Evolutionary conservation across 2,888 invertebrate genomes (phyloP).

Genomic region (Drosophila nr. fundita): DNA sequence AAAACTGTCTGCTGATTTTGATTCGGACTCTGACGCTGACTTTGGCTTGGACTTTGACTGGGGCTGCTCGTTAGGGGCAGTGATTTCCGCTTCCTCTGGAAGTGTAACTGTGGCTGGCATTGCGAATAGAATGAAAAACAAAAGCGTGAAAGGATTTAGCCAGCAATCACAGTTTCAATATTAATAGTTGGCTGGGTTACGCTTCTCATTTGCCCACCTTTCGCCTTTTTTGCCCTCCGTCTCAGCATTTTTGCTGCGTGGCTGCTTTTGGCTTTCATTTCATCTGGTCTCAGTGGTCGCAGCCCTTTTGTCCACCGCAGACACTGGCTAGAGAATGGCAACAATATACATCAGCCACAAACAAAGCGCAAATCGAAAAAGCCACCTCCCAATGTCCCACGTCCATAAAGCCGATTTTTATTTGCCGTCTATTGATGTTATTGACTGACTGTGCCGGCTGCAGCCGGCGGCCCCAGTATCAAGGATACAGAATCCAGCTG

Average conservation of each 20-base stretch:
- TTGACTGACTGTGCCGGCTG: conserved; percentile 60
- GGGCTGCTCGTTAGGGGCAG: conserved; percentile 65
- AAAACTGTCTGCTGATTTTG: conserved; percentile 70
- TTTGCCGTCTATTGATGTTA: conserved; percentile 79
- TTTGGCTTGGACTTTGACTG: conserved; percentile 19
- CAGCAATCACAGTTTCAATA: conserved; percentile 69
- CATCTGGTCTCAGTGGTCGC: conserved; percentile 21
- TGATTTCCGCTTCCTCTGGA: conserved; percentile 69
- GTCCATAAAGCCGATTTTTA: conserved; percentile 62
- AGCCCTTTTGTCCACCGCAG: conserved; percentile 63
- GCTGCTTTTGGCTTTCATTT: conserved; percentile 74
- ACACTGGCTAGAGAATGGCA: conserved; percentile 51
- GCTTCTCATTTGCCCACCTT: not conserved
- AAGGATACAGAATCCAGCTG: conserved; percentile 55
- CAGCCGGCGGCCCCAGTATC: conserved; percentile 18
- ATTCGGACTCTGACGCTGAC: conserved; percentile 20
- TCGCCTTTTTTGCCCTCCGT: not conserved
- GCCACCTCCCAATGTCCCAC: conserved; percentile 32
- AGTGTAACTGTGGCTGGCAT: conserved; percentile 52
- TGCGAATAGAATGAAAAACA: conserved; percentile 63
- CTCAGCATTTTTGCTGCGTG: conserved; percentile 74
- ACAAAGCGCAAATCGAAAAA: conserved; percentile 69
- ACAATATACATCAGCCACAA: conserved; percentile 57
- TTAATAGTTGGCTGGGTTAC: conserved; percentile 54
- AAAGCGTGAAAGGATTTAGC: conserved; percentile 69